Percentiles rank a stretch among this genome's conserved stretches.
phyloP scores from a whole-genome alignment of 2,797 vertebrate species.

The Hoplostethus mediterraneus region DNA sequence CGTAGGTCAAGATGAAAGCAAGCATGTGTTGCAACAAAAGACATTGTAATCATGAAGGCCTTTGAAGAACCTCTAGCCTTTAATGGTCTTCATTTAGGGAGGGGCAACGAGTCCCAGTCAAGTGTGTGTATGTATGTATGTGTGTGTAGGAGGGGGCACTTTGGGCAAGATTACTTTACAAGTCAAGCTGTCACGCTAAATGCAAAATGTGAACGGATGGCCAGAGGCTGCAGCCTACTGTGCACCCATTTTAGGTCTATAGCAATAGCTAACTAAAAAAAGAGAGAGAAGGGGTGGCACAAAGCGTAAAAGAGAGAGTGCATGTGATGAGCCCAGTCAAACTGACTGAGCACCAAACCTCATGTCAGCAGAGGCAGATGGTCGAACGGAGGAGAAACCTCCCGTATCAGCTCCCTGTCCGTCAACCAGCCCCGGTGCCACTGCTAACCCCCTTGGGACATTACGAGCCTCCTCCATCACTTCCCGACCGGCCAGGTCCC shows the following conservation, averaged over 20 bases:
- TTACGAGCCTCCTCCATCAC: slow-evolving; percentile 5
- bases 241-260: neutral
- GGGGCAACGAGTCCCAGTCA: slow-evolving; percentile 14
- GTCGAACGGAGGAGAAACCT: slow-evolving; percentile 66
- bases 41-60: slow-evolving; percentile 60
- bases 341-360: slow-evolving; percentile 54
- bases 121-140: neutral
- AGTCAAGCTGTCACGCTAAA: slow-evolving; percentile 21
- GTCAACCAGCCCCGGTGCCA: slow-evolving; percentile 45
- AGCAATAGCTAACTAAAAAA: slow-evolving; percentile 22
- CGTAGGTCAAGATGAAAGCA: slow-evolving; percentile 59
- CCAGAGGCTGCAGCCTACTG: neutral
- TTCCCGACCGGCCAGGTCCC: slow-evolving; percentile 2
- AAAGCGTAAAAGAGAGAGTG: slow-evolving; percentile 12
- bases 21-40: slow-evolving; percentile 63
- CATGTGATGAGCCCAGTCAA: slow-evolving; percentile 42
- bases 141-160: neutral
- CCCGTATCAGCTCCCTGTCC: slow-evolving; percentile 68
- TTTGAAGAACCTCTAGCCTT: slow-evolving; percentile 62
- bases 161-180: slow-evolving; percentile 10
- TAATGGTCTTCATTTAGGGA: slow-evolving; percentile 56
- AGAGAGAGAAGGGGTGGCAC: neutral
- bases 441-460: slow-evolving; percentile 50
- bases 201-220: no score
- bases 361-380: slow-evolving; percentile 67